Base-by-base conservation (phyloP, 1,140 invertebrate species). In the Copidosoma floridanum region DNA sequence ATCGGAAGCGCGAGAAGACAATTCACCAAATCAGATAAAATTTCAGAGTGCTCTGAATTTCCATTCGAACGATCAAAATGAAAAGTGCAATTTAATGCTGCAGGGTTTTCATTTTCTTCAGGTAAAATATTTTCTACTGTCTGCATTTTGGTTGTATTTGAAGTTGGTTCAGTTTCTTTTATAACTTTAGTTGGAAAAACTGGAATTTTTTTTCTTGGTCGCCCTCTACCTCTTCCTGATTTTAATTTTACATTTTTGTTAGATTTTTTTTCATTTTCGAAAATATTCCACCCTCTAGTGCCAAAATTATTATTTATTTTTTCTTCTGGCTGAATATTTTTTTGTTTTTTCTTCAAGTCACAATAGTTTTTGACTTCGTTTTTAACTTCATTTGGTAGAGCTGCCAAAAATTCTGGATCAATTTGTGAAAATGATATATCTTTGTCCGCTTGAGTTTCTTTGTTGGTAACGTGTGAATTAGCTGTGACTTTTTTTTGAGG, bases 291-390 rank as follows among this genome's bases (percentile, higher is more conserved):
- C 37, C 54, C 55, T 59, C 57, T 58, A 50, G 51, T 18, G 10
- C 11, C 56, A 29, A 47, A 24, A 26, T 44, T 57, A 16, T 58
- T 44, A 2, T 40, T 40, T 3, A 12, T 7, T 61, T 61, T 65
- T 65, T 60, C 65, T 67, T 27, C 51, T 65, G 10, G 52, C 57
- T 11, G 40, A 10, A 10, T 56, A 32, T 0, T 35, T 6, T 63
- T 51, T 82, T 44, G 82, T 80, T 81, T 58, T 65, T 84, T 85
- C 18, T 78, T 77, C 67, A 82, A 81, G 52, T 85, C 84, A 44
- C 73, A 81, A 53, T 80, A 81, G 46, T 65, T 60, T 65, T 76
- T 71, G 1, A 79, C 76, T 40, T 85, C 83, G 47, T 71, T 68
- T 66, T 76, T 79, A 61, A 83, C 76, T 24, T 84, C 79, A 59